phyloP scores from a whole-genome alignment of 2,113 vertebrate genomes.

The Cichladusa arquata region DNA sequence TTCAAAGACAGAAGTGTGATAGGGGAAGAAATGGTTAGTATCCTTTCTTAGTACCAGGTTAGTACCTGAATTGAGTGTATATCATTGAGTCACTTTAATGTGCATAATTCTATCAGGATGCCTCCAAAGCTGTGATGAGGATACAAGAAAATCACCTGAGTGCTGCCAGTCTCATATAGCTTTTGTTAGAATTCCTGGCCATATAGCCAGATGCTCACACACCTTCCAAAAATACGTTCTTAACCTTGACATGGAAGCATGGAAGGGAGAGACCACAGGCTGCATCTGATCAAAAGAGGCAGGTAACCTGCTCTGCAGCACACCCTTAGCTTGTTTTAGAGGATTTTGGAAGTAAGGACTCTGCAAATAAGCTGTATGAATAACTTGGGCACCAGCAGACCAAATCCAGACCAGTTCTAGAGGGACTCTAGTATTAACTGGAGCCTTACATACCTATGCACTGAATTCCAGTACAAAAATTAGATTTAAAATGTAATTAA shows the following conservation, averaged over 20 bases:
- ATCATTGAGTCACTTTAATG: not conserved
- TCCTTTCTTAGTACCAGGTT: not conserved
- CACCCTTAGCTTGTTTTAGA: not conserved
- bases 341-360: not conserved
- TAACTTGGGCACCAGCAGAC: not conserved
- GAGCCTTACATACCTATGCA: not conserved
- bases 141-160: not conserved
- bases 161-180: not conserved
- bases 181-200: not conserved
- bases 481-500: not conserved
- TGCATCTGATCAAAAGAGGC: not conserved
- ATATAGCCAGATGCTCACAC: not conserved
- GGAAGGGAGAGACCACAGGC: not conserved
- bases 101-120: not conserved
- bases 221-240: not conserved
- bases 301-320: not conserved
- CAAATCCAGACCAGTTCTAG: not conserved
- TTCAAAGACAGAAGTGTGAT: not conserved
- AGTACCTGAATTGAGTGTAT: not conserved
- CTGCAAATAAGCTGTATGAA: not conserved
- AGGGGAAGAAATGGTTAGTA: not conserved
- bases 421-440: not conserved
- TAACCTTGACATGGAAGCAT: rapidly evolving
- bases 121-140: not conserved
- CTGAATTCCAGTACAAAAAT: not conserved